phyloP scores from a whole-genome alignment of 1,140 invertebrate genomes.

The Brachionus koreanus region DNA sequence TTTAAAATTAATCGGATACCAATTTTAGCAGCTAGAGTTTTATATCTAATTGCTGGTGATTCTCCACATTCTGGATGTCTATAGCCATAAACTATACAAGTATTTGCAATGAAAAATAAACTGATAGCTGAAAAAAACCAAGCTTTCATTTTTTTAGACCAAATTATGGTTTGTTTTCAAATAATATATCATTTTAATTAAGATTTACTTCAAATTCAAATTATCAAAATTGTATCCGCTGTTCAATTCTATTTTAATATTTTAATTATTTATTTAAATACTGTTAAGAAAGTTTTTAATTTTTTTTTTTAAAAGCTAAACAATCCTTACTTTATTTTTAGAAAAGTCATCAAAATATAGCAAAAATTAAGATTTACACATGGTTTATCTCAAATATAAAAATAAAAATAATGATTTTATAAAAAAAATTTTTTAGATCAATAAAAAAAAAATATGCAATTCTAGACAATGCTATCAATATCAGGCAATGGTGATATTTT shows the following conservation, averaged over 20 bases:
- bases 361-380: no score
- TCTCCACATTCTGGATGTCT: slow-evolving; percentile 28
- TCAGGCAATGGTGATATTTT: slow-evolving; percentile 30
- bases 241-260: neutral
- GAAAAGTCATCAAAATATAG: no score
- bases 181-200: neutral
- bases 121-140: neutral
- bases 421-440: neutral
- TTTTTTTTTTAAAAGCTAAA: neutral
- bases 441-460: neutral
- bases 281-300: neutral
- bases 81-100: neutral
- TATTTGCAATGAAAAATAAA: neutral
- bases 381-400: no score
- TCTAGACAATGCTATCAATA: slow-evolving; percentile 32
- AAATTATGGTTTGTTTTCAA: neutral
- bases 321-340: neutral
- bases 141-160: neutral
- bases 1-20: neutral
- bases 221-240: neutral
- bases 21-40: neutral
- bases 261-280: neutral
- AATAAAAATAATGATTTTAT: neutral
- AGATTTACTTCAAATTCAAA: neutral
- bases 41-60: slow-evolving; percentile 16